Conservation (phyloP, 2,888 invertebrate species). For the Zaprionus bogoriensis region DNA sequence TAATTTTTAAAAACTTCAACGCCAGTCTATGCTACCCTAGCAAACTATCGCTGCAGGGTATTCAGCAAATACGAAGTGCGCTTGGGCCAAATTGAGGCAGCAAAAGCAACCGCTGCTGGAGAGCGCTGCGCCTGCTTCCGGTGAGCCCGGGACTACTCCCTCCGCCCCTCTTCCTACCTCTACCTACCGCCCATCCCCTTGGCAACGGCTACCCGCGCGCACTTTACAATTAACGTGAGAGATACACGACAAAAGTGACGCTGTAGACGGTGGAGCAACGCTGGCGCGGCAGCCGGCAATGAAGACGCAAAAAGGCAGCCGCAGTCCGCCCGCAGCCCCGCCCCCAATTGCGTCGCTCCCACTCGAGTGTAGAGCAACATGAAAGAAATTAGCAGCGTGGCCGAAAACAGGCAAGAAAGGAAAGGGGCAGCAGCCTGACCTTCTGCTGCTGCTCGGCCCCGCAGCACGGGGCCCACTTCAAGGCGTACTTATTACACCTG, state of each 20-base stretch:
- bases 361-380: slow-evolving; percentile 41
- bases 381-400: slow-evolving; percentile 75
- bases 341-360: slow-evolving; percentile 1
- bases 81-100: slow-evolving; percentile 38
- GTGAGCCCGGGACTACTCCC: neutral
- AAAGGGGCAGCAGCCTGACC: slow-evolving; percentile 34
- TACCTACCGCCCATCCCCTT: neutral
- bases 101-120: slow-evolving; percentile 14
- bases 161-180: neutral
- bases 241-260: slow-evolving; percentile 60
- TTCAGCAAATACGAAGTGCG: slow-evolving; percentile 20
- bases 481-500: slow-evolving; percentile 73
- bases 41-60: neutral
- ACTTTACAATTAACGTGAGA: slow-evolving; percentile 68
- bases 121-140: slow-evolving; percentile 29
- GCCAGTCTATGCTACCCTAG: no score
- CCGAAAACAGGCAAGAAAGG: slow-evolving; percentile 34
- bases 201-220: slow-evolving; percentile 15
- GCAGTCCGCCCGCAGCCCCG: neutral
- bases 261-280: no score
- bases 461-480: slow-evolving; percentile 54
- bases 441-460: slow-evolving; percentile 25
- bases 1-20: no score
- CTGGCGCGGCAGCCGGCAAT: slow-evolving; percentile 11
- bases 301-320: slow-evolving; percentile 34